Base-by-base conservation (phyloP, 2,888 invertebrate genomes). In the Papilio protenor region DNA sequence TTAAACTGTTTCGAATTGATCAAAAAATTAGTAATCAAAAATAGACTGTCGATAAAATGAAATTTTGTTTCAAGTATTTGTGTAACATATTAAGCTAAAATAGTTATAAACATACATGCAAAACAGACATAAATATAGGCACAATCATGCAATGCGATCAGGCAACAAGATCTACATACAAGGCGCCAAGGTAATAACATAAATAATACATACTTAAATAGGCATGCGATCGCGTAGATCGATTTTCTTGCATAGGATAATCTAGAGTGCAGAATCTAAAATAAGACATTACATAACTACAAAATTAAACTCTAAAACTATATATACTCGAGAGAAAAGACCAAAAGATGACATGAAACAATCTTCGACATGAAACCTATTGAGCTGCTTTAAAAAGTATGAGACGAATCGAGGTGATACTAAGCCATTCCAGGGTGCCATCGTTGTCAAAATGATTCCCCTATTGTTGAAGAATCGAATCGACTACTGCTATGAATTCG, bases 361-460 rank as follows among this genome's bases (percentile, higher is more conserved):
- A 85, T 86, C 88, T 87, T 89, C 87, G 87, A 88, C 86, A 89
- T 90, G 90, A 91, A 87, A 88, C 90, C 88, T 87, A 88, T 87
- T 87, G 88, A 89, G 88, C 88, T 81, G 83, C 80, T 87, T 89
- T 89, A 87, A 87, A 90, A 86, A 91, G 87, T 86, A 89, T 89
- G 89, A 90, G 87, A 91, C 91, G 89, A 91, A 88, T 86, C 88
- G 88, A 92, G 89, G 90, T 93, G 89, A 91, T 92, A 92, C 91
- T 89, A 94, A 94, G 94, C 94, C 94, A 94, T 94, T 91, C 94
- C 93, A 84, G 92, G 93, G 94, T 94, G 94, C 94, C 93, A 92
- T 87, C 89, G 91, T 89, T 88, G 89, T 90, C 88, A 87, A 90
- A 87, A 91, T 92, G 91, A 91, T 89, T 87, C 82, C 85, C 88